Evolutionary conservation across 2,888 invertebrate species (phyloP).

Genomic region (Entomobrya multifasciata): DNA sequence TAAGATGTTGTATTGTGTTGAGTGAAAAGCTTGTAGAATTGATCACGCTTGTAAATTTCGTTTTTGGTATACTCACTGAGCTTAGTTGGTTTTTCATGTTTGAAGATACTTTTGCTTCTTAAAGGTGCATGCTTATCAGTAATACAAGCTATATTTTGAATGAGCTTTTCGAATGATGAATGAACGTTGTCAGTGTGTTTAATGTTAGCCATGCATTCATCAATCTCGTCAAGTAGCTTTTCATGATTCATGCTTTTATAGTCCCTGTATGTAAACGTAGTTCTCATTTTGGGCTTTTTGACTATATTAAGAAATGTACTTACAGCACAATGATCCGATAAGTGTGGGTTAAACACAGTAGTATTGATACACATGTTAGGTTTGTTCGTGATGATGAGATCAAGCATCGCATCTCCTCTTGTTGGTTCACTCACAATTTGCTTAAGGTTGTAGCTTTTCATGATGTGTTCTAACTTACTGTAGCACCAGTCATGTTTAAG

Average conservation of each 20-base stretch:
- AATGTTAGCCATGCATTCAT: background rate
- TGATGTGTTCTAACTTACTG: background rate
- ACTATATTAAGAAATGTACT: background rate
- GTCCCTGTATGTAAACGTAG: background rate
- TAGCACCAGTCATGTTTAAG: background rate
- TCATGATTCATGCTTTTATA: background rate
- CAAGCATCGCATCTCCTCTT: conserved; percentile 10
- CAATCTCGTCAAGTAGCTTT: too few species aligned
- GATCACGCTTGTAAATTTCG: background rate
- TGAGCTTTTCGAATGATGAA: background rate
- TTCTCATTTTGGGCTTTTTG: background rate
- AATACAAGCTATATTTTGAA: background rate
- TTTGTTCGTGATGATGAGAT: conserved; percentile 40
- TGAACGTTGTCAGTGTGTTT: too few species aligned
- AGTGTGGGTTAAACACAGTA: background rate
- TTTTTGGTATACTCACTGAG: background rate
- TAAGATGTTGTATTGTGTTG: too few species aligned
- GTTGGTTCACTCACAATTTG: conserved; percentile 38
- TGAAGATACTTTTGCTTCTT: background rate
- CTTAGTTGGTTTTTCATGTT: background rate
- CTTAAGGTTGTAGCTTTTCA: background rate
- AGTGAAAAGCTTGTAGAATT: background rate
- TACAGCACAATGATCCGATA: conserved; percentile 38
- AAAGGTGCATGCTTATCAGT: background rate
- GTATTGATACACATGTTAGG: background rate